Evolutionary conservation across 2,797 vertebrate genomes (phyloP), one percentile per base, ranked within the genome.

Genomic region (Falco cherrug): DNA sequence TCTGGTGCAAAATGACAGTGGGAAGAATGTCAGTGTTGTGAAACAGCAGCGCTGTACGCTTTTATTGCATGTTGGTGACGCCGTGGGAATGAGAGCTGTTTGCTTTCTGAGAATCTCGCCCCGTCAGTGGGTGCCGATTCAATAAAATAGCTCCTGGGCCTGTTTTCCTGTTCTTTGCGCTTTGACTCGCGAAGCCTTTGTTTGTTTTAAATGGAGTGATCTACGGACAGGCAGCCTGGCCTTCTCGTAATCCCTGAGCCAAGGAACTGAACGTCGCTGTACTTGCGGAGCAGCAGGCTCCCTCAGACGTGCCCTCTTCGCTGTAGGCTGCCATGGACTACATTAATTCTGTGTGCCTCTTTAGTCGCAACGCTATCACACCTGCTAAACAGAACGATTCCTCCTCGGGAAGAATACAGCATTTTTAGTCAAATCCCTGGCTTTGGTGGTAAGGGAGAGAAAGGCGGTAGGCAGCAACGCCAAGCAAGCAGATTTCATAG

Each of bases 11-110:
- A 65, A 45, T 4, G 28, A 19, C 39, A 56, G 7, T 2, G 50
- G 41, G 65, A 19, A n/a, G 39, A 9, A 16, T 1, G 8, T 13
- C 5, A 2, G n/a, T 5, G 59, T 5, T 19, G 73, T 22, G 84
- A 48, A 37, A 13, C 25, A 8, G 50, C 79, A n/a, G 69, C 7
- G 1, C 53, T 25, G 48, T 16, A 17, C 2, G 1, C 15, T 5
- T 63, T 7, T 11, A 0, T 4, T 33, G 22, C 1, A 0, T 7
- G 59, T 6, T 19, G 51, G 8, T 21, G 47, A 13, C 41, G 80
- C 65, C 47, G 63, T 8, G 57, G 59, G 25, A 51, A 13, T 1
- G 16, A 19, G 59, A 75, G 74, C 53, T 31, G 57, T n/a, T 70
- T 6, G 5, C 39, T 28, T 35, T 10, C 22, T 3, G 33, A 59